Evolutionary conservation across 2,888 invertebrate species (phyloP).

Genomic region (Acanthoscelides obtectus): DNA sequence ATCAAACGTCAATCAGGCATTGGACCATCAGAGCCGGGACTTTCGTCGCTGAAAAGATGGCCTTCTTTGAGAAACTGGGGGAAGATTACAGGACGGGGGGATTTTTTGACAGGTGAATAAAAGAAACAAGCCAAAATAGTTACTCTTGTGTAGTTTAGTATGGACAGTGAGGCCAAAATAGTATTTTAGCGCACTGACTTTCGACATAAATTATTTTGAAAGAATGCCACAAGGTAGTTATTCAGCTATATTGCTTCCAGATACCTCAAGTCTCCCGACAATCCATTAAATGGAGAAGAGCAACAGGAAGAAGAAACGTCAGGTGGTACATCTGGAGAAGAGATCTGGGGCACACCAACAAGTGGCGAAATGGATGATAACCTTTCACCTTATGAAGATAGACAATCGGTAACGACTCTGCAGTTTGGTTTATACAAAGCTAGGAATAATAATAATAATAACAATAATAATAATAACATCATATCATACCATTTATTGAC

Average conservation of each 20-base stretch:
- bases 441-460: too few relatives aligned
- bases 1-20: constrained; percentile 47
- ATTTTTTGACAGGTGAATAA: constrained; percentile 48
- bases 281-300: constrained; percentile 46
- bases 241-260: constrained; percentile 31
- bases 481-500: too few relatives aligned
- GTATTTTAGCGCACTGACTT: too few relatives aligned
- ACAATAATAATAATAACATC: too few relatives aligned
- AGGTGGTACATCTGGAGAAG: constrained; percentile 79
- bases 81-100: constrained; percentile 46
- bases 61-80: constrained; percentile 61
- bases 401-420: constrained; percentile 42
- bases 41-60: constrained; percentile 79
- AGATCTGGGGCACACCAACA: constrained; percentile 86
- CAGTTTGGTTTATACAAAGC: background rate
- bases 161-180: too few relatives aligned
- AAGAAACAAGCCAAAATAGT: too few relatives aligned
- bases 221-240: too few relatives aligned
- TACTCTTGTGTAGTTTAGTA: too few relatives aligned
- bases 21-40: constrained; percentile 80
- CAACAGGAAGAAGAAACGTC: constrained; percentile 75
- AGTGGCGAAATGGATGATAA: constrained; percentile 76
- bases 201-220: too few relatives aligned
- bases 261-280: constrained; percentile 55
- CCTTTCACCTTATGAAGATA: constrained; percentile 60